A percentile compares a stretch with the other conserved stretches of the same genome.
Conservation (phyloP, 2,888 invertebrate species). For the Acleris emargana region DNA sequence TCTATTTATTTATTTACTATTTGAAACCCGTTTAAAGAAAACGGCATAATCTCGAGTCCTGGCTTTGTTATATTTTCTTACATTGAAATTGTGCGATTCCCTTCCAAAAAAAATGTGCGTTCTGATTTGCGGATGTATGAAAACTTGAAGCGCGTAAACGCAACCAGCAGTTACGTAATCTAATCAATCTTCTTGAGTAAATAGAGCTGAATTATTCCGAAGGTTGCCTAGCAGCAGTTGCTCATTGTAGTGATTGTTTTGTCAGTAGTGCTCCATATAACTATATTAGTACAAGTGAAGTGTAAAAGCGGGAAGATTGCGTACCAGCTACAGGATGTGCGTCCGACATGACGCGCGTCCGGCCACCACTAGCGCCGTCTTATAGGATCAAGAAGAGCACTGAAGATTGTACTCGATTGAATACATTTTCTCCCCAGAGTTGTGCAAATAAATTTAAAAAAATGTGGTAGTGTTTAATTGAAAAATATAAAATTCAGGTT, state of each 20-base stretch:
- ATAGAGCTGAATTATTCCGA: slow-evolving; percentile 62
- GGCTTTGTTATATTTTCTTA: too few relatives aligned
- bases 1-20: too few relatives aligned
- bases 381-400: slow-evolving; percentile 52
- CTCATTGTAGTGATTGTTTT: slow-evolving; percentile 47
- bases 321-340: slow-evolving; percentile 70
- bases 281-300: slow-evolving; percentile 45
- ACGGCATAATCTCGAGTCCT: too few relatives aligned
- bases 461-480: too few relatives aligned
- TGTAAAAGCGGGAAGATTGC: slow-evolving; percentile 69
- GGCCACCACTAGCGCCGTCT: slow-evolving; percentile 60
- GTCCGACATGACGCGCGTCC: slow-evolving; percentile 75
- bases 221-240: slow-evolving; percentile 52
- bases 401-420: slow-evolving; percentile 53
- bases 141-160: slow-evolving; percentile 30
- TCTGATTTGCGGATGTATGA: slow-evolving; percentile 46
- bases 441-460: too few relatives aligned
- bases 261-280: slow-evolving; percentile 42
- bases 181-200: slow-evolving; percentile 61
- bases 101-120: neutral
- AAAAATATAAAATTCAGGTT: neutral
- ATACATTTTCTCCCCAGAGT: slow-evolving; percentile 45
- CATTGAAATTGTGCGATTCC: neutral
- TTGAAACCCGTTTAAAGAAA: too few relatives aligned
- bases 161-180: slow-evolving; percentile 65